phyloP scores from a whole-genome alignment of 2,113 vertebrate species.

The Pseudopipra pipra region DNA sequence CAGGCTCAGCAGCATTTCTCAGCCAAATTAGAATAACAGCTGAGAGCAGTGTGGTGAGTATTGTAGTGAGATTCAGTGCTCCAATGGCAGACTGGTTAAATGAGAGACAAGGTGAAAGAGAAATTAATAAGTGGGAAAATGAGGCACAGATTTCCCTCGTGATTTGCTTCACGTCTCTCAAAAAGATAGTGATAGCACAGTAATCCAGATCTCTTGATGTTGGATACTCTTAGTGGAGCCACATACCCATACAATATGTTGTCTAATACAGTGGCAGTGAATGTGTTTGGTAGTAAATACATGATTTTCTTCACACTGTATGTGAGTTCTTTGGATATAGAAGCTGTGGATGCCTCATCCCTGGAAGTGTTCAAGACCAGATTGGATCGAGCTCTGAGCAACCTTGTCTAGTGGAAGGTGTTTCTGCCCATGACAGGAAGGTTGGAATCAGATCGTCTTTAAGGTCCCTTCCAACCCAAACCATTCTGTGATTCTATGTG shows the following conservation, averaged over 20 bases:
- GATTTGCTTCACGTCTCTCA: not conserved
- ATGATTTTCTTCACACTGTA: not conserved
- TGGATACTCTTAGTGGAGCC: not conserved
- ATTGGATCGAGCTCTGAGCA: not conserved
- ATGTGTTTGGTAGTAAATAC: not conserved
- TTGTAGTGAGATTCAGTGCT: not conserved
- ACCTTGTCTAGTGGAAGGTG: not conserved
- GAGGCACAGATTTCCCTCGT: not conserved
- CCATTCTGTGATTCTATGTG: not conserved
- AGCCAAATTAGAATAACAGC: not conserved
- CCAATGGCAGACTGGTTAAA: not conserved
- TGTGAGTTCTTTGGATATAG: not conserved
- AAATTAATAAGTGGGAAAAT: not conserved
- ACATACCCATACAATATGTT: not conserved
- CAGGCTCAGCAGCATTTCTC: not conserved
- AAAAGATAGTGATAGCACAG: not conserved
- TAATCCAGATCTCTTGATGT: not conserved
- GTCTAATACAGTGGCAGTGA: not conserved
- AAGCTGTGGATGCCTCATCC: not conserved
- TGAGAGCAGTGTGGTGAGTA: not conserved
- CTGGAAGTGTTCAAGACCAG: not conserved
- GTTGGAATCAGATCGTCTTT: not conserved
- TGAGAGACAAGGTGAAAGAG: not conserved
- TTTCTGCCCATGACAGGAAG: not conserved
- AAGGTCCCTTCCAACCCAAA: not conserved